phyloP scores from a whole-genome alignment of 2,113 vertebrate genomes.

The Tenebrosternarchus preto region DNA sequence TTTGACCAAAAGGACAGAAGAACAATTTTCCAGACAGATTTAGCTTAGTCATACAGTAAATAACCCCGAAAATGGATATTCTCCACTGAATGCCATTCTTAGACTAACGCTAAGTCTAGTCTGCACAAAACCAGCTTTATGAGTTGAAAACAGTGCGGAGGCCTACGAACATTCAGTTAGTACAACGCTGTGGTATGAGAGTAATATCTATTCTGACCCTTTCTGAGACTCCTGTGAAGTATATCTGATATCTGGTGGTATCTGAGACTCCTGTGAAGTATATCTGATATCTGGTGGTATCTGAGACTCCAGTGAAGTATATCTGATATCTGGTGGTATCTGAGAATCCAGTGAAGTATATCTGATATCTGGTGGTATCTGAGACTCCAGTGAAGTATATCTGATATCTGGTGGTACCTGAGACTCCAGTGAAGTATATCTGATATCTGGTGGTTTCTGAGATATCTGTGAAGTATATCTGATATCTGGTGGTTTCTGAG shows the following conservation, averaged over 20 bases:
- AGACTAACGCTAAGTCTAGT: slow-evolving; percentile 15
- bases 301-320: no score
- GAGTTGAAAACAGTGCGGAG: background rate
- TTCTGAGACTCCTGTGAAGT: slow-evolving; percentile 36
- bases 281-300: slow-evolving; percentile 45
- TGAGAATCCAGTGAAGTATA: no score
- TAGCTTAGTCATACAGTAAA: slow-evolving; percentile 4
- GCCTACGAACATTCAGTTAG: background rate
- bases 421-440: slow-evolving; percentile 33
- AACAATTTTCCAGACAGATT: background rate
- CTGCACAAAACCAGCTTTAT: background rate
- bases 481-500: no score
- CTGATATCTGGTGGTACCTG: no score
- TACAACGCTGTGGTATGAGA: background rate
- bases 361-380: slow-evolving; percentile 44
- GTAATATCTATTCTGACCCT: slow-evolving; percentile 17
- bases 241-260: slow-evolving; percentile 42
- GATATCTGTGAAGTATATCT: slow-evolving; percentile 28
- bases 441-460: no score
- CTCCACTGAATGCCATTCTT: background rate
- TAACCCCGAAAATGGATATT: background rate
- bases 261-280: no score
- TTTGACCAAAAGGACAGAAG: slow-evolving; percentile 1
- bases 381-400: slow-evolving; percentile 33
- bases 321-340: slow-evolving; percentile 45